Percentiles rank a stretch among this genome's conserved stretches.
phyloP scores from a whole-genome alignment of 2,113 vertebrate species.

The Myiozetetes cayanensis region DNA sequence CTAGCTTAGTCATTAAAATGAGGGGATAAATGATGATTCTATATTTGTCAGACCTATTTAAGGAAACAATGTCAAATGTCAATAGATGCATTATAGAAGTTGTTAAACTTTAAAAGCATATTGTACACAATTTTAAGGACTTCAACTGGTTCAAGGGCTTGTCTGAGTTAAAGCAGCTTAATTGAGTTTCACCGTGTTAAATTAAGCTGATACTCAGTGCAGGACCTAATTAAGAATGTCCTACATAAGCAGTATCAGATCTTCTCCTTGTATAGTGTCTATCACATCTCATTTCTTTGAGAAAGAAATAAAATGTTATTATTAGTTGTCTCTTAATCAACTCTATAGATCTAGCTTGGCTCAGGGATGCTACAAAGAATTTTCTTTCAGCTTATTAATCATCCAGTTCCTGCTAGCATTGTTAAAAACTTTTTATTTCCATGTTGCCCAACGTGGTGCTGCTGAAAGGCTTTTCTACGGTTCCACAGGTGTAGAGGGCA shows the following conservation, averaged over 20 bases:
- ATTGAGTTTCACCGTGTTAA: neutral
- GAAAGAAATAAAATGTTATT: neutral
- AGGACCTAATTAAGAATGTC: neutral
- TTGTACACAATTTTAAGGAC: neutral
- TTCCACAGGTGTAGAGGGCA: neutral
- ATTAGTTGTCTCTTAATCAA: neutral
- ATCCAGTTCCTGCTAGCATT: neutral
- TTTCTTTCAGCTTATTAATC: neutral
- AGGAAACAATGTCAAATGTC: neutral
- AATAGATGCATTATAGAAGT: neutral
- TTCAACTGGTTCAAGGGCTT: neutral
- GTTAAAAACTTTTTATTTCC: neutral
- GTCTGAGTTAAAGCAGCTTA: neutral
- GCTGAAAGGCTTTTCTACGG: neutral
- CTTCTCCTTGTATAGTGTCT: neutral
- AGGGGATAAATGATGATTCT: neutral
- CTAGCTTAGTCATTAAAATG: slow-evolving; percentile 13
- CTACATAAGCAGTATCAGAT: neutral
- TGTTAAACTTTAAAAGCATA: neutral
- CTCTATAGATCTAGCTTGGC: neutral
- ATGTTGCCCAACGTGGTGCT: neutral
- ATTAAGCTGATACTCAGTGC: neutral
- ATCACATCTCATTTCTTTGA: neutral
- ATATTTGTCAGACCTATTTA: neutral
- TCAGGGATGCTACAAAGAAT: neutral